A percentile compares a stretch with the other conserved stretches of the same genome.
These are phyloP conservation scores for Percopsis transmontana DNA, from an alignment of 2,113 vertebrate species.

Conservation along the genomic window DNA sequence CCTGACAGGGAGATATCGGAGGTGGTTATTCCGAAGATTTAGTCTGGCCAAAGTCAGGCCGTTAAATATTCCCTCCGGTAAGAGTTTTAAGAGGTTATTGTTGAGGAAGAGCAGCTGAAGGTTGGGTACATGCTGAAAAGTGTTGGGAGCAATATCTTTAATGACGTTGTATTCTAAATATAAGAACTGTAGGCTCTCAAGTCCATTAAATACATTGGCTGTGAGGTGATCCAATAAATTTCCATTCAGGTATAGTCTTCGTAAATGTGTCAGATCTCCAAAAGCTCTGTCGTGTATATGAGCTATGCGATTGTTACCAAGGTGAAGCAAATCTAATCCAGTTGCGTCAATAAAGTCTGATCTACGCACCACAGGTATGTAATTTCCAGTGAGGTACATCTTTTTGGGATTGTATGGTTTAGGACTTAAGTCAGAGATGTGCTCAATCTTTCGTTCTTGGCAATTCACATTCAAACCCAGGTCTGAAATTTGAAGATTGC, in stretches of 20 bases:
- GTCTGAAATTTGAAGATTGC: slow-evolving; percentile 97
- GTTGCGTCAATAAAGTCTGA: slow-evolving; percentile 91
- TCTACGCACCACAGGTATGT: slow-evolving; percentile 86
- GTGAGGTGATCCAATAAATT: slow-evolving; percentile 90
- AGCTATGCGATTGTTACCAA: slow-evolving; percentile 95
- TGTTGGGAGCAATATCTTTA: slow-evolving; percentile 85
- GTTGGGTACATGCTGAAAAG: slow-evolving; percentile 88
- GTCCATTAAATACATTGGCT: slow-evolving; percentile 86
- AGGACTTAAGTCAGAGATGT: slow-evolving; percentile 90
- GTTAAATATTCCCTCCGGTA: slow-evolving; percentile 87
- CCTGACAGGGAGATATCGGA: slow-evolving; percentile 86
- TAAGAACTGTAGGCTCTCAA: slow-evolving; percentile 93
- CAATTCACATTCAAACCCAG: slow-evolving; percentile 98
- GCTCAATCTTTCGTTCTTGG: slow-evolving; percentile 94
- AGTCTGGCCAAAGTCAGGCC: slow-evolving; percentile 89
- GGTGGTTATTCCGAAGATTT: slow-evolving; percentile 92
- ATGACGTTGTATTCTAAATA: slow-evolving; percentile 97
- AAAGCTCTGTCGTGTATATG: slow-evolving; percentile 90
- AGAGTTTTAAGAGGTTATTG: slow-evolving; percentile 91
- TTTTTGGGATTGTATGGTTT: slow-evolving; percentile 99
- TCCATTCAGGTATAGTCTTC: slow-evolving; percentile 94
- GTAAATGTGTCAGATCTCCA: slow-evolving; percentile 87
- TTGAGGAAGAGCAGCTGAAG: slow-evolving; percentile 97
- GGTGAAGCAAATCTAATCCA: slow-evolving; percentile 92
- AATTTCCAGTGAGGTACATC: slow-evolving; percentile 97